These are phyloP conservation scores for Eupithecia abbreviata DNA, from an alignment of 2,888 invertebrate species.

Conservation along the genomic window DNA sequence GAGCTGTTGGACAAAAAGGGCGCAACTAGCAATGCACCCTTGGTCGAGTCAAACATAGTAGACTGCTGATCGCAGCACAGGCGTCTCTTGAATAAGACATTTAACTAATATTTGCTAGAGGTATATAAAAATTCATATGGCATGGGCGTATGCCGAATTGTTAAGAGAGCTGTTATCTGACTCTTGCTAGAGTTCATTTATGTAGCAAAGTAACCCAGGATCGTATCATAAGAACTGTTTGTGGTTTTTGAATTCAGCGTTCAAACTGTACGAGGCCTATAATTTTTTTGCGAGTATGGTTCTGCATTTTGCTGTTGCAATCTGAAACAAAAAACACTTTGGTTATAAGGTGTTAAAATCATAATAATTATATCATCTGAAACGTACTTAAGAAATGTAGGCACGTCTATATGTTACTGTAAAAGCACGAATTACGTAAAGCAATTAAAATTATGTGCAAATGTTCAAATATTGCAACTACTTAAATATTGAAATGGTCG, in stretches of 20 bases:
- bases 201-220: background rate
- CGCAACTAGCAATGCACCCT: constrained; percentile 89
- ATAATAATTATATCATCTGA: background rate
- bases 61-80: constrained; percentile 76
- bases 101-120: constrained; percentile 52
- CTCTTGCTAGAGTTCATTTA: background rate
- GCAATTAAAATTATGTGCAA: background rate
- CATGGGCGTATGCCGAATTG: constrained; percentile 61
- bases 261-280: background rate
- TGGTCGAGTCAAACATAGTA: constrained; percentile 86
- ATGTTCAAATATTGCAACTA: background rate
- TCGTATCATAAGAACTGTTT: background rate
- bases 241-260: background rate
- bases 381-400: background rate
- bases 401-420: background rate
- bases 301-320: constrained; percentile 41
- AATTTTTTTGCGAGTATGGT: constrained; percentile 10
- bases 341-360: background rate
- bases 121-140: constrained; percentile 20
- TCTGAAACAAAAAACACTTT: constrained; percentile 48
- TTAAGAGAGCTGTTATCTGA: constrained; percentile 47
- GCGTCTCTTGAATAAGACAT: constrained; percentile 77
- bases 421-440: background rate
- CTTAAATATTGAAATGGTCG: background rate
- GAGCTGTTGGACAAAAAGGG: constrained; percentile 93